Conservation (phyloP, 2,888 invertebrate genomes). For the Dascillus cervinus region DNA sequence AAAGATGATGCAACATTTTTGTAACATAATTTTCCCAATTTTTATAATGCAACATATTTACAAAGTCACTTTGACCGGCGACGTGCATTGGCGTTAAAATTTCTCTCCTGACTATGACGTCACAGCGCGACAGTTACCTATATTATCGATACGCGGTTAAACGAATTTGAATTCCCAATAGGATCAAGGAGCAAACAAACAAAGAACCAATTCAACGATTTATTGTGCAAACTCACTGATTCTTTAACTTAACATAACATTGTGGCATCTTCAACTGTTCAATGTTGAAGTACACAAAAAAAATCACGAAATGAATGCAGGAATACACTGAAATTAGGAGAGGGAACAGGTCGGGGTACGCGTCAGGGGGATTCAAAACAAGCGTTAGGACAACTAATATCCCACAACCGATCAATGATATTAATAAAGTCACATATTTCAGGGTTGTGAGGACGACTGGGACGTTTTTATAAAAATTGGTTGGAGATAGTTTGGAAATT, state of each 20-base stretch:
- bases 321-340: conserved; percentile 74
- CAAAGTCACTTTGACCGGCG: no score
- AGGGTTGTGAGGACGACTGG: conserved; percentile 5
- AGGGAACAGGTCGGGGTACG: conserved; percentile 76
- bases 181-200: no score
- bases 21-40: no score
- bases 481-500: conserved; percentile 25
- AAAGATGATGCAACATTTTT: no score
- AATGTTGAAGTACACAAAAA: conserved; percentile 68
- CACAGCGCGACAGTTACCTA: no score
- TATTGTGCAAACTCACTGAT: conserved; percentile 4
- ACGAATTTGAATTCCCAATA: no score
- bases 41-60: no score
- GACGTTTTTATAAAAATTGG: conserved; percentile 18
- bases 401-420: conserved; percentile 58
- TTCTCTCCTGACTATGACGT: no score
- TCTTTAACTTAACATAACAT: conserved; percentile 15
- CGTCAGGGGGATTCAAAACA: conserved; percentile 60
- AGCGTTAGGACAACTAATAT: no score
- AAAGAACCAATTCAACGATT: no score
- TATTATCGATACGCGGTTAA: no score
- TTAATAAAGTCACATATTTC: conserved; percentile 26
- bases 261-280: conserved; percentile 52
- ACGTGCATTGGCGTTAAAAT: no score
- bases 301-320: conserved; percentile 71